Evolutionary conservation across 92 coral and sea anemone species (phyloP).

Genomic region (Siderastrea radians): DNA sequence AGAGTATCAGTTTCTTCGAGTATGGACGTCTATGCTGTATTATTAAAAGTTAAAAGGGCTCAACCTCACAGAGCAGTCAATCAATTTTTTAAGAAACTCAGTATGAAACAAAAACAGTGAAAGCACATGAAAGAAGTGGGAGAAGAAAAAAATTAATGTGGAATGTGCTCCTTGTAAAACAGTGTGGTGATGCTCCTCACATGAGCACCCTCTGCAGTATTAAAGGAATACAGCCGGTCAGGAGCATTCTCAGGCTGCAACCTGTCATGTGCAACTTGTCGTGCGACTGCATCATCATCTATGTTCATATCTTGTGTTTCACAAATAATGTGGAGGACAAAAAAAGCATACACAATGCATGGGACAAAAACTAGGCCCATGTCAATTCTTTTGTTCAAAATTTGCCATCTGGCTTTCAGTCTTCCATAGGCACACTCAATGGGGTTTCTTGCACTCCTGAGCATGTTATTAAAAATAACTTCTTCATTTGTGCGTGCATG

Average conservation of each 20-base stretch:
- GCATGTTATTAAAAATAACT: constrained; percentile 70
- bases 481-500: constrained; percentile 57
- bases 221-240: constrained; percentile 56
- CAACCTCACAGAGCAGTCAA: no score
- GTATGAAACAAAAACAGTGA: not conserved
- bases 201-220: constrained; percentile 59
- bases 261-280: constrained; percentile 46
- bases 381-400: constrained; percentile 30
- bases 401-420: constrained; percentile 28
- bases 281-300: constrained; percentile 66
- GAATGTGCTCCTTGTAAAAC: constrained; percentile 48
- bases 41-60: no score
- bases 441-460: constrained; percentile 69
- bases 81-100: not conserved
- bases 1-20: no score
- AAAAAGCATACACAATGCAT: constrained; percentile 51
- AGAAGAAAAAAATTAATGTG: constrained; percentile 34
- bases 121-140: not conserved
- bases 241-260: constrained; percentile 45
- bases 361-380: constrained; percentile 49
- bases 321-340: constrained; percentile 70
- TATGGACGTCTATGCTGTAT: no score
- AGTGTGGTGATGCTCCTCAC: constrained; percentile 45
- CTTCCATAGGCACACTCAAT: constrained; percentile 71
- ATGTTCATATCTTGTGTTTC: constrained; percentile 47